Conservation (phyloP, 1,140 invertebrate species). For the Drosophila seguyi region DNA sequence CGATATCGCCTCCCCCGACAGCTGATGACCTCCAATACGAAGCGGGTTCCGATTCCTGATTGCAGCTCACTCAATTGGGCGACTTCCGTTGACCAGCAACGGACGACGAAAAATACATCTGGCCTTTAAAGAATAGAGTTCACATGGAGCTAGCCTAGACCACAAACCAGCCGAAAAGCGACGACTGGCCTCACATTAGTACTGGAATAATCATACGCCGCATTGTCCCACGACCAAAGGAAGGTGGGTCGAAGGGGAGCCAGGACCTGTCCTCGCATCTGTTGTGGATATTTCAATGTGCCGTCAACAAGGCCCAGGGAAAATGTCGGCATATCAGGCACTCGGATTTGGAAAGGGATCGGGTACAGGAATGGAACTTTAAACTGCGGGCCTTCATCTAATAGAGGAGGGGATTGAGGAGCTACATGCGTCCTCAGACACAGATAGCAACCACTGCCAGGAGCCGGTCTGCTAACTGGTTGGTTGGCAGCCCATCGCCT, state of each 20-base stretch:
- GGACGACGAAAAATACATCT: constrained; percentile 8
- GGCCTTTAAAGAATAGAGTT: constrained; percentile 39
- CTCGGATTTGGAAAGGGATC: constrained; percentile 29
- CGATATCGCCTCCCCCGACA: neutral
- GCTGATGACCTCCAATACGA: constrained; percentile 37
- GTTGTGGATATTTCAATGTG: too few relatives aligned
- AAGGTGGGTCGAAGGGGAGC: neutral
- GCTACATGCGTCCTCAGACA: constrained; percentile 27
- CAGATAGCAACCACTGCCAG: constrained; percentile 53
- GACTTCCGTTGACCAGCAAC: constrained; percentile 53
- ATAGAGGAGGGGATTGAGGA: neutral
- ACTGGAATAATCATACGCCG: constrained; percentile 77
- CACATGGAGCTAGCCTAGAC: constrained; percentile 43
- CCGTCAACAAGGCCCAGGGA: constrained; percentile 17
- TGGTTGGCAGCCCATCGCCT: constrained; percentile 6
- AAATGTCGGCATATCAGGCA: constrained; percentile 39
- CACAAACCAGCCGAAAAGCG: constrained; percentile 53
- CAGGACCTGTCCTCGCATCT: too few relatives aligned
- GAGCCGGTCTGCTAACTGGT: constrained; percentile 23
- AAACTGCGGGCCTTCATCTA: constrained; percentile 49
- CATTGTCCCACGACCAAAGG: constrained; percentile 55
- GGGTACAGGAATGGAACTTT: constrained; percentile 31
- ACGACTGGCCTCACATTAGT: constrained; percentile 55
- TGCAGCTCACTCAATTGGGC: constrained; percentile 57
- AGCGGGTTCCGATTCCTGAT: constrained; percentile 41